Evolutionary conservation across 2,888 invertebrate species (phyloP).

Genomic region (Scaeva pyrastri): DNA sequence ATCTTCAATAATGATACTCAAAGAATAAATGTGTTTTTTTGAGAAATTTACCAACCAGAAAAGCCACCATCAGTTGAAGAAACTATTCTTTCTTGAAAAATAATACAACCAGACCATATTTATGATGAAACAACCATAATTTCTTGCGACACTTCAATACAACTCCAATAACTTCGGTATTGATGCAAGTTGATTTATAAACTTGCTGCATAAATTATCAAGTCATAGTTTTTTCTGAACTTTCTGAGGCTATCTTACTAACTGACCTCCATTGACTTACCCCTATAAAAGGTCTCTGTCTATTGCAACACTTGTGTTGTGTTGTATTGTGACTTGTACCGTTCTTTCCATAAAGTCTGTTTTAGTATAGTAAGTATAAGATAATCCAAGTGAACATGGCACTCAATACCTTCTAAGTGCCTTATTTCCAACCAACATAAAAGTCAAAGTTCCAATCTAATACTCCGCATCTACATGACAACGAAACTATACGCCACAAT

Average conservation of each 20-base stretch:
- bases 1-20: no score
- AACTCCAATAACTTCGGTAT: no score
- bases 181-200: no score
- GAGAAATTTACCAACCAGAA: no score
- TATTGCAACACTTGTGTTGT: no score
- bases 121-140: no score
- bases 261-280: background rate
- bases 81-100: no score
- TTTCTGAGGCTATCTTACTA: background rate
- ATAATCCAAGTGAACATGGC: slow-evolving; percentile 16
- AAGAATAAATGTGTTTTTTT: no score
- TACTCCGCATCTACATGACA: slow-evolving; percentile 21
- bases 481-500: slow-evolving; percentile 29
- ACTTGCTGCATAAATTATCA: no score
- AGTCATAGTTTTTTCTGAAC: background rate
- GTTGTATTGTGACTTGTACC: slow-evolving; percentile 1
- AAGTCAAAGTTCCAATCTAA: background rate
- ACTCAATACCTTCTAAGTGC: slow-evolving; percentile 26
- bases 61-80: no score
- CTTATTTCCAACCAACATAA: slow-evolving; percentile 8
- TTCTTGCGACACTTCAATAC: no score
- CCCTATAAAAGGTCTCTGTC: background rate
- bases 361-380: background rate
- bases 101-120: no score
- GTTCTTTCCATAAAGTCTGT: slow-evolving; percentile 10